Conservation (phyloP, 1,140 invertebrate genomes). For the Littorina saxatilis region DNA sequence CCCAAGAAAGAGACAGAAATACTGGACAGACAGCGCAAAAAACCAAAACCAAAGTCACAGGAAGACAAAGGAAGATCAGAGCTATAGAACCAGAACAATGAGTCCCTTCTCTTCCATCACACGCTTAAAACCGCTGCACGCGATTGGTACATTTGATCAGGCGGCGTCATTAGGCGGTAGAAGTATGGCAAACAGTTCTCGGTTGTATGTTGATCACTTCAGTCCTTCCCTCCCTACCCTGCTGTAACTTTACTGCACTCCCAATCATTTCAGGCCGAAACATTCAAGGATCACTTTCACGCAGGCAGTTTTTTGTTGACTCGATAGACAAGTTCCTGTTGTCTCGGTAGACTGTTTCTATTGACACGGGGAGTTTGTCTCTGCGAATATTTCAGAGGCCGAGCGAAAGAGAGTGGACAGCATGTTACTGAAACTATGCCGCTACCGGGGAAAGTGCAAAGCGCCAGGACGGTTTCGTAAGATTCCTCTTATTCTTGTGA, state of each 20-base stretch:
- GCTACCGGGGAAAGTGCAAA: background rate
- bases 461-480: too few species aligned
- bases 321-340: too few species aligned
- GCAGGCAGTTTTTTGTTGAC: too few species aligned
- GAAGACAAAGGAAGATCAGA: background rate
- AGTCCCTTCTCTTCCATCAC: background rate
- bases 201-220: background rate
- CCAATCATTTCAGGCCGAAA: too few species aligned
- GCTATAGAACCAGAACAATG: background rate
- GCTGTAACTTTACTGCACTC: too few species aligned
- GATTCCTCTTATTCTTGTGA: too few species aligned
- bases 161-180: background rate
- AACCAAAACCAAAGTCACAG: too few species aligned
- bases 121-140: background rate
- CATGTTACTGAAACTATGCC: background rate
- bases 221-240: too few species aligned
- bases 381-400: background rate
- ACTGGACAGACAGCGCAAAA: background rate
- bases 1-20: background rate
- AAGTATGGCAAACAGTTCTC: background rate
- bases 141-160: background rate
- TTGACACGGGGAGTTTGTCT: background rate
- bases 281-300: too few species aligned
- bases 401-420: too few species aligned
- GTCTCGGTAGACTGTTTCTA: too few species aligned